Percentiles rank a stretch among this genome's conserved stretches.
These are phyloP conservation scores for Ammodytes dubius DNA, from an alignment of 2,113 vertebrate species.

Conservation along the genomic window DNA sequence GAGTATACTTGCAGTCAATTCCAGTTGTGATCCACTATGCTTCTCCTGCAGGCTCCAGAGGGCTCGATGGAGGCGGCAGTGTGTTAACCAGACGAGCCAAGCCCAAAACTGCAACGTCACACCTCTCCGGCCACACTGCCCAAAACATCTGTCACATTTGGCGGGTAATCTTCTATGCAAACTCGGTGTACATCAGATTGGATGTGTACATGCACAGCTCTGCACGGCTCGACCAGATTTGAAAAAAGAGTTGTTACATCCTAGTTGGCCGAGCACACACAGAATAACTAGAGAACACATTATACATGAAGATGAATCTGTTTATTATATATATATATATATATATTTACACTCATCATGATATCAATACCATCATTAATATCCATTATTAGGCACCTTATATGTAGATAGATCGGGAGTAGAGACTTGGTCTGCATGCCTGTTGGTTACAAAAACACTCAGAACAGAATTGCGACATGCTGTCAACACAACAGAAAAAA, in stretches of 20 bases:
- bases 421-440: conserved; percentile 71
- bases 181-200: conserved; percentile 12
- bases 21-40: neutral
- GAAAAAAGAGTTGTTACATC: neutral
- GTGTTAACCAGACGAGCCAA: neutral
- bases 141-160: conserved; percentile 30
- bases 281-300: conserved; percentile 39
- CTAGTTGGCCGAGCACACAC: too few species aligned
- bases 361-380: conserved; percentile 68
- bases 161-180: conserved; percentile 1
- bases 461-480: conserved; percentile 64
- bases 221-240: neutral
- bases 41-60: conserved; percentile 5
- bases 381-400: conserved; percentile 79
- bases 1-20: neutral
- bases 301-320: conserved; percentile 47
- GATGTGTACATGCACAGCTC: neutral
- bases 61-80: neutral
- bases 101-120: neutral
- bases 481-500: conserved; percentile 40
- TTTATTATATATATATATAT: conserved; percentile 74
- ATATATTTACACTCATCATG: conserved; percentile 66
- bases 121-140: neutral
- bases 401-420: conserved; percentile 63
- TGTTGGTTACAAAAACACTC: conserved; percentile 65